A percentile compares a stretch with the other conserved stretches of the same genome.
Conservation (phyloP, 53 echinoderm and acorn worm genomes). For the Holothuria leucospilota region DNA sequence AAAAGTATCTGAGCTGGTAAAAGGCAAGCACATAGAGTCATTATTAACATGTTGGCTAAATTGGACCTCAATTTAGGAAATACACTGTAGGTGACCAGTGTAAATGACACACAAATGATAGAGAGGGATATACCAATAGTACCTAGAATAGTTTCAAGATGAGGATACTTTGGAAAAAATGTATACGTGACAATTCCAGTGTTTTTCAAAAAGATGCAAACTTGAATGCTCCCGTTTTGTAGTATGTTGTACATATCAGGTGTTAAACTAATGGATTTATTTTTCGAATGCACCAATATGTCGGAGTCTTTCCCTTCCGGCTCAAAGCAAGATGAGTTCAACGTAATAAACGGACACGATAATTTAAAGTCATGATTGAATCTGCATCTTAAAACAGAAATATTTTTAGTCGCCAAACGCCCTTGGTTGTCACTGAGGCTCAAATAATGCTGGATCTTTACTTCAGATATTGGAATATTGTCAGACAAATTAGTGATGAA, state of each 20-base stretch:
- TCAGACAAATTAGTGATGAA: background rate
- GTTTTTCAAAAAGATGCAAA: background rate
- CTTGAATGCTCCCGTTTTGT: background rate
- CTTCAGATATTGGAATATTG: background rate
- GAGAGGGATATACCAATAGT: background rate
- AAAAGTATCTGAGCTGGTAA: constrained; percentile 4
- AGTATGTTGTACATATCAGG: background rate
- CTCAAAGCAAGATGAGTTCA: background rate
- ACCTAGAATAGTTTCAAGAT: background rate
- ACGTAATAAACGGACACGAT: background rate
- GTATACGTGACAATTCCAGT: background rate
- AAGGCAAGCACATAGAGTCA: constrained; percentile 7
- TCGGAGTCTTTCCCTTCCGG: background rate
- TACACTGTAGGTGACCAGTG: constrained; percentile 1
- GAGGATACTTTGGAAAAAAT: background rate
- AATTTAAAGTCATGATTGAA: background rate
- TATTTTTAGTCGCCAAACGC: background rate
- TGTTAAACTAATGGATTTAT: background rate
- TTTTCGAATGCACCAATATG: background rate
- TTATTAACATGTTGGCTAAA: background rate
- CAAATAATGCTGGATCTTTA: background rate
- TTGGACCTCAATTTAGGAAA: background rate
- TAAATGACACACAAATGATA: background rate
- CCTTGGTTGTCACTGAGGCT: too few relatives aligned
- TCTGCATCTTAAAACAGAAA: background rate